phyloP scores from a whole-genome alignment of 2,797 vertebrate genomes.

The Halcyon badia region DNA sequence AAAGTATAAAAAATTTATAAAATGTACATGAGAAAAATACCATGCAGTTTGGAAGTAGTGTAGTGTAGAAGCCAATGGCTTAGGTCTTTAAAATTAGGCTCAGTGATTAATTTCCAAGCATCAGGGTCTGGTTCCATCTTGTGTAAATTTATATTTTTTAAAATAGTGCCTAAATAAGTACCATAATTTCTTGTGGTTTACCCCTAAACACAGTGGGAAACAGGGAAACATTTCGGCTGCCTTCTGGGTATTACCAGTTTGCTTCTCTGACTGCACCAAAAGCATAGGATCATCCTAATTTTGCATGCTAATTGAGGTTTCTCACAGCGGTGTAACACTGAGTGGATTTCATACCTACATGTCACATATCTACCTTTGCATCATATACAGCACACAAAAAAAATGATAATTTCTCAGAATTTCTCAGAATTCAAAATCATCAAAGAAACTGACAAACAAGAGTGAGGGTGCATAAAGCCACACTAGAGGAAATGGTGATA shows the following conservation, averaged over 20 bases:
- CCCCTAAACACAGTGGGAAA: not conserved
- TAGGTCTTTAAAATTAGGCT: not conserved
- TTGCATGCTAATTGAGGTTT: not conserved
- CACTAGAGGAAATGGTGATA: accelerated
- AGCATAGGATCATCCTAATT: not conserved
- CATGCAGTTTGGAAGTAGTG: not conserved
- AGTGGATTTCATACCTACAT: not conserved
- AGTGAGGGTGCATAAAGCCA: not conserved
- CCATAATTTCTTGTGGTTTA: not conserved
- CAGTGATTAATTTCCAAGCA: not conserved
- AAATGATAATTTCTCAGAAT: not conserved
- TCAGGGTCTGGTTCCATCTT: not conserved
- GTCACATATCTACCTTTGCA: not conserved
- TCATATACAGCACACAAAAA: not conserved
- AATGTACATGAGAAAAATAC: not conserved
- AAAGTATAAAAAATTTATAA: not conserved
- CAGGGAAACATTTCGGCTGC: not conserved
- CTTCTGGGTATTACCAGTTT: not conserved
- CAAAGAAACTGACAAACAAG: not conserved
- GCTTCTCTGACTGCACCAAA: not conserved
- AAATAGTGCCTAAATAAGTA: not conserved
- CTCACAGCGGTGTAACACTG: not conserved
- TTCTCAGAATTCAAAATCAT: not conserved
- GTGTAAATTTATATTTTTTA: not conserved
- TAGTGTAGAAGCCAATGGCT: not conserved